Conservation (phyloP, 23 tunicate genomes). For the Oikopleura vanhoeffeni region DNA sequence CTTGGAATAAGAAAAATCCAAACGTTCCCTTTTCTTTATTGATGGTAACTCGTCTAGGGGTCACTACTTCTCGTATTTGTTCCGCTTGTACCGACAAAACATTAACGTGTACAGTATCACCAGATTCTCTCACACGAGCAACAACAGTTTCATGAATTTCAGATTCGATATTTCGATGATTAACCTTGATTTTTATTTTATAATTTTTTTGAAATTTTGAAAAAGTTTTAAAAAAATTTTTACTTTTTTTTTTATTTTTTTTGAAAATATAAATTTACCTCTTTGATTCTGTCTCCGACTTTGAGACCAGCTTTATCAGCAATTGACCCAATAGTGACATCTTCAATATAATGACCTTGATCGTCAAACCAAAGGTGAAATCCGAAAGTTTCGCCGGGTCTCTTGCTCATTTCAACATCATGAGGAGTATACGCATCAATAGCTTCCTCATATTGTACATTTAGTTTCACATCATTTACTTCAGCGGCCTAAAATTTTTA, state of each 20-base stretch:
- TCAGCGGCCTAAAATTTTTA: not conserved
- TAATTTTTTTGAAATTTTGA: too few species aligned
- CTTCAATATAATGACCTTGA: conserved; percentile 83
- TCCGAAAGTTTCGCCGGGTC: conserved; percentile 36
- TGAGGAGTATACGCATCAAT: conserved; percentile 32
- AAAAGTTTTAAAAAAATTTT: too few species aligned
- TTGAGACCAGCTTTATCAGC: conserved; percentile 88
- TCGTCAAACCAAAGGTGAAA: conserved; percentile 85
- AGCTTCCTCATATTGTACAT: not conserved
- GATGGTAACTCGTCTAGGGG: conserved; percentile 20
- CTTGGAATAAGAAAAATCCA: conserved; percentile 61
- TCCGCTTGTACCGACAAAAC: conserved; percentile 27
- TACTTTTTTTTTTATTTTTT: not conserved
- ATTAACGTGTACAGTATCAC: conserved; percentile 29
- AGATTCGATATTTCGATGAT: conserved; percentile 30
- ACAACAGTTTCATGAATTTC: conserved; percentile 49
- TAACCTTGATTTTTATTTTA: too few species aligned
- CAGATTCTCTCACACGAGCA: conserved; percentile 24
- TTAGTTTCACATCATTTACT: not conserved
- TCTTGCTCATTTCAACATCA: conserved; percentile 34
- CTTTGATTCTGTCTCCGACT: conserved; percentile 38
- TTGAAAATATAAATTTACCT: too few species aligned
- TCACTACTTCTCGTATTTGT: conserved; percentile 17
- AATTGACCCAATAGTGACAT: conserved; percentile 72
- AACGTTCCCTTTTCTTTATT: conserved; percentile 39